Conservation (phyloP, 2,888 invertebrate genomes). For the Tetragonisca angustula region DNA sequence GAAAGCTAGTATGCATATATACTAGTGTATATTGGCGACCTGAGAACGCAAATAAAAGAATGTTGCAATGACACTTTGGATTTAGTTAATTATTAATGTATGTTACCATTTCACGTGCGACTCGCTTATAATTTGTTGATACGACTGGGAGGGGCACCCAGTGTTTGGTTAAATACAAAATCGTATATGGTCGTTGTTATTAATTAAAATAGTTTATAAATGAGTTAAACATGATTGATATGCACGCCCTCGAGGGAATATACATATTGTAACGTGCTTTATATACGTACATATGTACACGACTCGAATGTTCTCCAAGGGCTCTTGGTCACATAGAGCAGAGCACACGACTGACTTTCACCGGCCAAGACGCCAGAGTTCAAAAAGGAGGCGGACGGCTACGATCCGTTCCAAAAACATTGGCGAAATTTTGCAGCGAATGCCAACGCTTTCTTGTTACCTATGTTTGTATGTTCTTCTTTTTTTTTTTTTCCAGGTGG, state of each 20-base stretch:
- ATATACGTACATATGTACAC: slow-evolving; percentile 10
- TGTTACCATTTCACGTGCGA: neutral
- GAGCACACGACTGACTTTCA: slow-evolving; percentile 74
- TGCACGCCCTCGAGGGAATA: slow-evolving; percentile 29
- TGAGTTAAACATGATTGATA: slow-evolving; percentile 32
- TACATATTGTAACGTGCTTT: slow-evolving; percentile 16
- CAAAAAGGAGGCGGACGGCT: slow-evolving; percentile 40
- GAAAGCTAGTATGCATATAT: neutral
- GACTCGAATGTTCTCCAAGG: slow-evolving; percentile 53
- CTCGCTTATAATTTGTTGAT: neutral
- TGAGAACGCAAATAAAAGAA: neutral
- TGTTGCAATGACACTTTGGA: neutral
- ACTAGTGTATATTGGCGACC: slow-evolving; percentile 19
- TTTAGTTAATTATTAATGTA: neutral
- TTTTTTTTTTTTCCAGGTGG: no score
- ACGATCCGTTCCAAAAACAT: slow-evolving; percentile 58
- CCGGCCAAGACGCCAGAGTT: slow-evolving; percentile 61
- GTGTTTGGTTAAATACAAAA: slow-evolving; percentile 28
- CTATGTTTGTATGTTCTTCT: slow-evolving; percentile 7
- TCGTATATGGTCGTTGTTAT: slow-evolving; percentile 36
- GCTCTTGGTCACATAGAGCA: slow-evolving; percentile 58
- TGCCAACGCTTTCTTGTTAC: slow-evolving; percentile 22
- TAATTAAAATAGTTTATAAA: slow-evolving; percentile 46
- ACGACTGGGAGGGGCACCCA: neutral
- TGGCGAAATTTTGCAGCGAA: slow-evolving; percentile 13